Percentiles rank a stretch among this genome's conserved stretches.
Conservation (phyloP, 2,113 vertebrate genomes). For the Serilophus lunatus region DNA sequence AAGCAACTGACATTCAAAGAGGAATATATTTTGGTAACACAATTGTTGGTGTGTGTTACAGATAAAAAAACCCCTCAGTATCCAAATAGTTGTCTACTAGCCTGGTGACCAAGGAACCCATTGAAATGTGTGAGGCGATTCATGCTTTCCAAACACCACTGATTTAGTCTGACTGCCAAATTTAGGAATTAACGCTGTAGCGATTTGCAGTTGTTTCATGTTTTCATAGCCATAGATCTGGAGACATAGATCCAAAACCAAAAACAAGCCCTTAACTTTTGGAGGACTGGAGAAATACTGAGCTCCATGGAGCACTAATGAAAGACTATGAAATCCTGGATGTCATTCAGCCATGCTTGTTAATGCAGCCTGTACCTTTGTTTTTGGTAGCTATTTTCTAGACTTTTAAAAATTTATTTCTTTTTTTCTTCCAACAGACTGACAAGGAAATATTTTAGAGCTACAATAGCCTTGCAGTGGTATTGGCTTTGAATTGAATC, state of each 20-base stretch:
- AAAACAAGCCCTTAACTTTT: not conserved
- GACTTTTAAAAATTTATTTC: not conserved
- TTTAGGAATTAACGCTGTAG: not conserved
- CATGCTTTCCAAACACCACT: not conserved
- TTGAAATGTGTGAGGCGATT: not conserved
- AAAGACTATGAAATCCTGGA: not conserved
- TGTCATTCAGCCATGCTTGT: not conserved
- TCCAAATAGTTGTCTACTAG: not conserved
- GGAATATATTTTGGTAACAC: not conserved
- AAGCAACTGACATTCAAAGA: not conserved
- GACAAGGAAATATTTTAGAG: not conserved
- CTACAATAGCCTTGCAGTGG: not conserved
- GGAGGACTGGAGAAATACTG: not conserved
- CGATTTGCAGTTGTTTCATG: not conserved
- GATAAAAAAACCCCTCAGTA: not conserved
- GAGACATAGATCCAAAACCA: not conserved
- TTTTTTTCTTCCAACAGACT: not conserved
- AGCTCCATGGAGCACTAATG: not conserved
- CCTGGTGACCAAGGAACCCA: not conserved
- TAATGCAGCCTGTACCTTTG: not conserved
- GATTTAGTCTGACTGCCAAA: not conserved
- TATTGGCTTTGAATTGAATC: slow-evolving; percentile 1
- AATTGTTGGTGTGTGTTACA: not conserved
- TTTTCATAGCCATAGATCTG: not conserved
- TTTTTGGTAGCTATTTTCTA: not conserved